Percentiles rank a stretch among this genome's conserved stretches.
Evolutionary conservation across 2,113 vertebrate species (phyloP).

Genomic region (Bos taurus): DNA sequence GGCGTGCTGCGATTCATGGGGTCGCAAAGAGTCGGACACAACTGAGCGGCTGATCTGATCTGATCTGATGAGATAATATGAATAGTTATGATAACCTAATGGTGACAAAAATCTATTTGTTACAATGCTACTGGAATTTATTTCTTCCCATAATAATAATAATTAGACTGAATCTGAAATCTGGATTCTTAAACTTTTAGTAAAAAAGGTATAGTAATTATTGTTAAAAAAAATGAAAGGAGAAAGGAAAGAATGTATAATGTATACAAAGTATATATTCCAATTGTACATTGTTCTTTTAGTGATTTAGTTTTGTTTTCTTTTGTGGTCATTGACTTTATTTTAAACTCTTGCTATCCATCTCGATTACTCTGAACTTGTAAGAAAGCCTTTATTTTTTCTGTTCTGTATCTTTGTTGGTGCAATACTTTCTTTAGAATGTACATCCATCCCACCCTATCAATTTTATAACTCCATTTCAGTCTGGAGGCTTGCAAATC

Average conservation of each 20-base stretch:
- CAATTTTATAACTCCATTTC: not conserved
- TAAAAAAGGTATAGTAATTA: not conserved
- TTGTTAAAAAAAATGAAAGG: not conserved
- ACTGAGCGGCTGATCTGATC: too few relatives aligned
- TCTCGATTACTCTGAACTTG: not conserved
- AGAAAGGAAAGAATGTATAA: not conserved
- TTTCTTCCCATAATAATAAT: not conserved
- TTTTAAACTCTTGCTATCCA: not conserved
- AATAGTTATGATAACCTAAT: not conserved
- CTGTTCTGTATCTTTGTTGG: not conserved
- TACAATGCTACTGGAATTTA: not conserved
- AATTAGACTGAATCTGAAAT: constrained; percentile 15
- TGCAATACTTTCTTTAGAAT: not conserved
- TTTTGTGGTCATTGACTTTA: not conserved
- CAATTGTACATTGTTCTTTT: not conserved
- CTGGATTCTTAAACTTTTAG: not conserved
- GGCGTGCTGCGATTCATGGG: too few relatives aligned
- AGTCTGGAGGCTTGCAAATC: not conserved
- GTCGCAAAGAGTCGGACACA: too few relatives aligned
- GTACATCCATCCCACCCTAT: not conserved
- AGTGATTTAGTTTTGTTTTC: constrained; percentile 7
- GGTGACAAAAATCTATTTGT: not conserved
- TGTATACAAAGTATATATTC: not conserved
- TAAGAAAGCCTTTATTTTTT: not conserved
- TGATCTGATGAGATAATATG: not conserved